Conservation (phyloP, 35 echinoderm and acorn worm species). For the Hemicentrotus pulcherrimus region DNA sequence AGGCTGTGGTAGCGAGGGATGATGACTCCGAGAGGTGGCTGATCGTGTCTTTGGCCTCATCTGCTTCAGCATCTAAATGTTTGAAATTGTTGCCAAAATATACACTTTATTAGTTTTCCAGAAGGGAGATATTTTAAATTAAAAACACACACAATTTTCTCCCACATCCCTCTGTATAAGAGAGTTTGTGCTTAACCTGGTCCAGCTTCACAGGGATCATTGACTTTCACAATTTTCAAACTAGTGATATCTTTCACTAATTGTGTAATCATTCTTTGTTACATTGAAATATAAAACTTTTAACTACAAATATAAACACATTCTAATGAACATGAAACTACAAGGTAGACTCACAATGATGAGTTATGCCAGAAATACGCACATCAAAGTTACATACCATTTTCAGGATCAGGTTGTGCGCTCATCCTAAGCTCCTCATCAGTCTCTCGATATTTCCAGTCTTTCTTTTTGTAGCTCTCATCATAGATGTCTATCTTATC, state of each 20-base stretch:
- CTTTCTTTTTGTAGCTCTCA: constrained; percentile 64
- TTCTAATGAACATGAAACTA: background rate
- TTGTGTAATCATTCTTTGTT: too few species aligned
- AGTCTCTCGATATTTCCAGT: constrained; percentile 72
- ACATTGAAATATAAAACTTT: too few species aligned
- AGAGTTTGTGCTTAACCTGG: background rate
- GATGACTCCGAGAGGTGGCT: constrained; percentile 48
- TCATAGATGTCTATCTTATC: constrained; percentile 66
- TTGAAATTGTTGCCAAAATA: background rate
- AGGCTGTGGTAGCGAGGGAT: constrained; percentile 78
- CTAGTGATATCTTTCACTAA: too few species aligned
- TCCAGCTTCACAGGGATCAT: background rate
- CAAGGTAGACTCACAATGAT: background rate
- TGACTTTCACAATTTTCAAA: background rate
- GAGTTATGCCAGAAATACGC: background rate
- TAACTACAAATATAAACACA: background rate
- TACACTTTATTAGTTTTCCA: background rate
- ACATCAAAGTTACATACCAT: background rate
- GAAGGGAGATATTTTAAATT: background rate
- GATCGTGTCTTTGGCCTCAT: constrained; percentile 25
- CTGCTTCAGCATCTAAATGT: constrained; percentile 5
- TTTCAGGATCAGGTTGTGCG: constrained; percentile 30
- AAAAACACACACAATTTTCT: too few species aligned
- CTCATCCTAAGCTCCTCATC: constrained; percentile 59
- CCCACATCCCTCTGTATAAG: background rate